Conservation (phyloP, 2,113 vertebrate genomes). For the Tragelaphus scriptus region DNA sequence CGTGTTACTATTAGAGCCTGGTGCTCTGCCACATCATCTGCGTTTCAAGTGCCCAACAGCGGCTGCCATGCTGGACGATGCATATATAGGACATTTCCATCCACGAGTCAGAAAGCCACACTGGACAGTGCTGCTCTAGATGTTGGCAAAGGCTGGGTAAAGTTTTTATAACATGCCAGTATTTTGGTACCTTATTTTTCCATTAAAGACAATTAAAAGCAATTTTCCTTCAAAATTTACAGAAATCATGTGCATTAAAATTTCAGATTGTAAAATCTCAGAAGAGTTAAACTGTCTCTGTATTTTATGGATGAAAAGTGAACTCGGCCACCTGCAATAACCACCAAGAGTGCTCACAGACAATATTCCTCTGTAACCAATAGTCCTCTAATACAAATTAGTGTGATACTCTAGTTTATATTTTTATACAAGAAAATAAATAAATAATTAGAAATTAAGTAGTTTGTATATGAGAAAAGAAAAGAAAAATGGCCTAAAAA, state of each 20-base stretch:
- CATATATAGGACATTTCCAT: not conserved
- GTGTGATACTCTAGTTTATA: not conserved
- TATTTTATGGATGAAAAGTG: not conserved
- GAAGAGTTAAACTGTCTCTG: not conserved
- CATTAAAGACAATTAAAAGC: not conserved
- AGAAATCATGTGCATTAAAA: conserved; percentile 15
- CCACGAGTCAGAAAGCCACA: not conserved
- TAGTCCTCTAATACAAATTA: not conserved
- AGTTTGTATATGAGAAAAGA: not conserved
- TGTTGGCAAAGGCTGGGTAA: not conserved
- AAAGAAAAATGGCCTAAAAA: not conserved
- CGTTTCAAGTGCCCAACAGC: not conserved
- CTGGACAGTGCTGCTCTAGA: not conserved
- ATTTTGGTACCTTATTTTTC: not conserved
- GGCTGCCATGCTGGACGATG: not conserved
- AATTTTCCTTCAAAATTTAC: conserved; percentile 24
- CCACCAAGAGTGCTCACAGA: not conserved
- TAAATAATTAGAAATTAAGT: not conserved
- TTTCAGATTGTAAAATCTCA: not conserved
- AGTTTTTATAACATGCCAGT: not conserved
- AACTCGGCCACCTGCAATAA: not conserved
- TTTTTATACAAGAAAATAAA: not conserved
- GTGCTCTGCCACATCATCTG: not conserved
- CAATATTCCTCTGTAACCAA: not conserved
- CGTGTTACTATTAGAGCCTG: not conserved